These are phyloP conservation scores for Erpetoichthys calabaricus DNA, from an alignment of 2,797 vertebrate genomes.

Conservation along the genomic window DNA sequence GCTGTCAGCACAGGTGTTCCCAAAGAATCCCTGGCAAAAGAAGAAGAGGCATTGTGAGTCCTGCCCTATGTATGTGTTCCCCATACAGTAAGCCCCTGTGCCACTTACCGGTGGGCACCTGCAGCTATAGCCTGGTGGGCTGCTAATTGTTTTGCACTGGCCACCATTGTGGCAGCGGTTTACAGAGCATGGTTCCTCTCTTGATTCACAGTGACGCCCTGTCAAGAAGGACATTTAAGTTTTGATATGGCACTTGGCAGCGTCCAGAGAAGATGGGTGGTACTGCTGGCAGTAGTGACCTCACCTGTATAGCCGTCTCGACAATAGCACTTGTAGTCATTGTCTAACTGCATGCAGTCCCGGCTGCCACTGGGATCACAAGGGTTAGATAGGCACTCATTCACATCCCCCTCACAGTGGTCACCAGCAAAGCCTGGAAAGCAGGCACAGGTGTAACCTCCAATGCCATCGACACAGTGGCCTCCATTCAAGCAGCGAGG, in stretches of 20 bases:
- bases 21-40: slow-evolving; percentile 59
- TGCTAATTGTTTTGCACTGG: slow-evolving; percentile 66
- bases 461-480: slow-evolving; percentile 67
- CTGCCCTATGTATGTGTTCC: slow-evolving; percentile 4
- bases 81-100: background rate
- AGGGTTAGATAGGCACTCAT: slow-evolving; percentile 71
- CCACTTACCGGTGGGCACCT: slow-evolving; percentile 62
- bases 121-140: slow-evolving; percentile 72
- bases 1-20: slow-evolving; percentile 60
- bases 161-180: slow-evolving; percentile 71
- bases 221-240: background rate
- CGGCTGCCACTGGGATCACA: slow-evolving; percentile 65
- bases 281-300: slow-evolving; percentile 1
- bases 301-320: slow-evolving; percentile 75
- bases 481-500: slow-evolving; percentile 52
- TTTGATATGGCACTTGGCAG: too few relatives aligned
- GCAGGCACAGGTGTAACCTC: slow-evolving; percentile 69
- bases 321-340: slow-evolving; percentile 74
- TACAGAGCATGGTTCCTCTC: slow-evolving; percentile 71
- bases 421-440: slow-evolving; percentile 71
- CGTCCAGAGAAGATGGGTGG: too few relatives aligned
- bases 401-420: slow-evolving; percentile 80
- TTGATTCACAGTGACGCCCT: slow-evolving; percentile 82
- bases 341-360: slow-evolving; percentile 71
- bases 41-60: slow-evolving; percentile 21